These are phyloP conservation scores for Bilobella aurantiaca DNA, from an alignment of 1,140 invertebrate species.

Conservation along the genomic window DNA sequence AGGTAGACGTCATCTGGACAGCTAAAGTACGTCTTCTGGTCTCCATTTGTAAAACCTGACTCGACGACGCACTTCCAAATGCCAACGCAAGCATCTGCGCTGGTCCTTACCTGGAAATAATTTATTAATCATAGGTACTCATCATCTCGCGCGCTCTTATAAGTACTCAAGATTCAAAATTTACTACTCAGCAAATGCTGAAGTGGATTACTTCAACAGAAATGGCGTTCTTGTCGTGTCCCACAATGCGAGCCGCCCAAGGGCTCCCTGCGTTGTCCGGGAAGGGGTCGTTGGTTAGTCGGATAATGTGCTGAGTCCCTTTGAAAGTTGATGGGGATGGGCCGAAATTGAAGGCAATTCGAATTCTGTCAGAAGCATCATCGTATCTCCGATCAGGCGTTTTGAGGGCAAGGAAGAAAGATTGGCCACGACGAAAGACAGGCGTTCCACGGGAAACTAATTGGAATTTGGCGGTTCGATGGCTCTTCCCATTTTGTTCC, in stretches of 20 bases:
- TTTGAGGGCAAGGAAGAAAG: constrained; percentile 54
- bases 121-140: background rate
- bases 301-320: constrained; percentile 37
- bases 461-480: constrained; percentile 42
- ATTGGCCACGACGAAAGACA: constrained; percentile 52
- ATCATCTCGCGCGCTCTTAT: too few relatives aligned
- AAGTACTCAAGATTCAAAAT: background rate
- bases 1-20: constrained; percentile 57
- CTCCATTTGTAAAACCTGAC: constrained; percentile 39
- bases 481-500: constrained; percentile 38
- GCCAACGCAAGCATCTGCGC: constrained; percentile 49
- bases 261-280: constrained; percentile 17
- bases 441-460: constrained; percentile 39
- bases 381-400: constrained; percentile 43
- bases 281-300: constrained; percentile 31
- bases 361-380: constrained; percentile 46
- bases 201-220: constrained; percentile 29
- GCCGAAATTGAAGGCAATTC: constrained; percentile 52
- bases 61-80: constrained; percentile 52
- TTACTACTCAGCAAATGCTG: background rate
- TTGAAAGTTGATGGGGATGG: constrained; percentile 38
- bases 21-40: constrained; percentile 31
- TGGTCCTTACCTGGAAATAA: constrained; percentile 45
- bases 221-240: constrained; percentile 33
- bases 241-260: constrained; percentile 37